phyloP scores from a whole-genome alignment of 2,888 invertebrate genomes.

The Drosophila nigritarsus region DNA sequence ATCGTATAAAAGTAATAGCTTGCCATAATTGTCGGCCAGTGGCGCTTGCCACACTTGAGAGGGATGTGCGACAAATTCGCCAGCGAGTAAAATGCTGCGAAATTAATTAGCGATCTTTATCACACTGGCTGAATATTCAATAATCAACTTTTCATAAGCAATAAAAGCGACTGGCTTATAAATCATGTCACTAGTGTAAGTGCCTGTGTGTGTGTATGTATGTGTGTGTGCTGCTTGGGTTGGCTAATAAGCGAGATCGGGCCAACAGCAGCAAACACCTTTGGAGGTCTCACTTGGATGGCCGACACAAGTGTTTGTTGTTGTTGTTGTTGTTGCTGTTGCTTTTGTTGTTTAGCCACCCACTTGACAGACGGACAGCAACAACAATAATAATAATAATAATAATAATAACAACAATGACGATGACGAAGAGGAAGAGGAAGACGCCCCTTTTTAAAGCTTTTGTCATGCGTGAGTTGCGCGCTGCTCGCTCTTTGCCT shows the following conservation, averaged over 20 bases:
- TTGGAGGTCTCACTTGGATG: constrained; percentile 62
- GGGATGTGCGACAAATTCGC: constrained; percentile 54
- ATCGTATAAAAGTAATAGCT: constrained; percentile 65
- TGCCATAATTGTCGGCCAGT: constrained; percentile 45
- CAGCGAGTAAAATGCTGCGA: constrained; percentile 15
- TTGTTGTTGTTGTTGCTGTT: constrained; percentile 56
- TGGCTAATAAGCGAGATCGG: constrained; percentile 68
- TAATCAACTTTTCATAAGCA: constrained; percentile 54
- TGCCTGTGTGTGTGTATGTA: background rate
- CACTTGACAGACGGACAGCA: constrained; percentile 46
- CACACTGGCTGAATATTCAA: constrained; percentile 55
- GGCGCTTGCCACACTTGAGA: constrained; percentile 32
- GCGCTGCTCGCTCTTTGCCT: constrained; percentile 29
- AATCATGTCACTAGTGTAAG: background rate
- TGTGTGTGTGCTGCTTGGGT: constrained; percentile 20
- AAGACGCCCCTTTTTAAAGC: constrained; percentile 64
- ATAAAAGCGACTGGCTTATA: constrained; percentile 42
- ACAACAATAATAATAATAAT: constrained; percentile 41
- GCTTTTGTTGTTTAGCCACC: constrained; percentile 62
- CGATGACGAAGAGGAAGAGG: constrained; percentile 50
- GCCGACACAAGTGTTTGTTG: constrained; percentile 64
- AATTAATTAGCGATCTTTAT: constrained; percentile 75
- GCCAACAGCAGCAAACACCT: constrained; percentile 57
- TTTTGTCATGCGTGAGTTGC: constrained; percentile 69
- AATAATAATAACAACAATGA: constrained; percentile 41